Evolutionary conservation across 1,140 invertebrate genomes (phyloP).

Genomic region (Augochlora pura): DNA sequence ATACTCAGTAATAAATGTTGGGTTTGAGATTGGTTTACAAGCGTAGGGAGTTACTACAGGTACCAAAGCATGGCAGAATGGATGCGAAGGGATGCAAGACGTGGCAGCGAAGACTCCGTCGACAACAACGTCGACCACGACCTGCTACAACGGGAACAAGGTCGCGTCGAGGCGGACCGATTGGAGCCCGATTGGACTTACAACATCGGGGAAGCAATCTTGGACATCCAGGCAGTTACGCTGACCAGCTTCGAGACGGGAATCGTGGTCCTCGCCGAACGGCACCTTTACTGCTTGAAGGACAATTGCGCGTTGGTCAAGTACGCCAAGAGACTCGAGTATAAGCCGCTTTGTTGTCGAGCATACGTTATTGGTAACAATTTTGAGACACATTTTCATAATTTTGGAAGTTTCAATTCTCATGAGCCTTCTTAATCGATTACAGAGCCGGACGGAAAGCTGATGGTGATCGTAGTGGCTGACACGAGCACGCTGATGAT

Average conservation of each 20-base stretch:
- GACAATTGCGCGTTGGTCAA: conserved; percentile 86
- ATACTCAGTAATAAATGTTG: neutral
- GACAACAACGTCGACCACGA: neutral
- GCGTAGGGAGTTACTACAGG: conserved; percentile 69
- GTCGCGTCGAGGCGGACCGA: conserved; percentile 74
- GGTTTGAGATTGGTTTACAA: no score
- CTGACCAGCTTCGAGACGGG: conserved; percentile 80
- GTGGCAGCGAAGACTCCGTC: neutral
- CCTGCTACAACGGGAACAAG: neutral
- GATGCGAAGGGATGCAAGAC: conserved; percentile 78
- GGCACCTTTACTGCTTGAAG: conserved; percentile 88
- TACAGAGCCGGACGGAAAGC: conserved; percentile 82
- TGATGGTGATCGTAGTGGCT: conserved; percentile 85
- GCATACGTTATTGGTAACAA: conserved; percentile 85
- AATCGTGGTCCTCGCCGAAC: conserved; percentile 87
- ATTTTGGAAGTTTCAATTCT: no score
- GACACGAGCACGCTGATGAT: conserved; percentile 87
- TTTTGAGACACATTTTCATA: no score
- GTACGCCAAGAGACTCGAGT: conserved; percentile 91
- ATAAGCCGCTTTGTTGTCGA: conserved; percentile 86
- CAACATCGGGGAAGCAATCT: conserved; percentile 88
- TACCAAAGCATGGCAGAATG: conserved; percentile 84
- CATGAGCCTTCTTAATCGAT: neutral
- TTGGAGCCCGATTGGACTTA: conserved; percentile 87
- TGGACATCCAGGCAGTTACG: conserved; percentile 84